Evolutionary conservation across 2,797 vertebrate genomes (phyloP), one percentile per base, ranked within the genome.

Genomic region (Rhabdomys pumilio): DNA sequence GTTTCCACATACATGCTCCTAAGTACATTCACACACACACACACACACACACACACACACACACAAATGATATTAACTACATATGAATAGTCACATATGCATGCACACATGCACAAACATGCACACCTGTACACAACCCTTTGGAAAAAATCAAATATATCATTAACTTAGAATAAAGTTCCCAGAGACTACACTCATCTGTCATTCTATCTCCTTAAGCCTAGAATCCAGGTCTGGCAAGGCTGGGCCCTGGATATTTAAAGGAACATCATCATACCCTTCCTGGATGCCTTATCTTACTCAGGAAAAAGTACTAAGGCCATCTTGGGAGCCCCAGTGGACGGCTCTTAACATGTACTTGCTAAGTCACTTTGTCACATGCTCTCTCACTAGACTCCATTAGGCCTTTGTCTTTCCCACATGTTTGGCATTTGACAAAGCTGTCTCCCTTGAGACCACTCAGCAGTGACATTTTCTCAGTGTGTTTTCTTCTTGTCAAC

Each of bases 401-500:
- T 10, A 55, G 79, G 34, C 44, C 34, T 94, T 89, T 77, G 47
- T 94, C 92, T 96, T 61, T 47, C 4, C 29, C n/a, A 17, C 53
- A n/a, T n/a, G 81, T 82, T 87, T 94, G 63, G 41, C 90, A 95
- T 63, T 92, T 89, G 94, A 97, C 90, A 97, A 96, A 97, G 73
- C 34, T 63, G 2, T 93, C 95, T 97, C 97, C 77, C 95, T 55
- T 84, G 8, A 79, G 47, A 65, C 47, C 91, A 92, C 93, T 98
- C 91, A 97, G 53, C 92, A 61, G 11, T 94, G 96, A 76, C 94
- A 91, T 97, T 97, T 98, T 63, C 82, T 57, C 87, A 96, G 57
- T 4, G 0, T 73, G 89, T 97, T 97, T 82, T 97, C 84, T 95
- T 69, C 83, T 97, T 97, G 97, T 93, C 97, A 98, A 95, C 53